Conservation (phyloP, 2,797 vertebrate genomes). For the Dendrocincla fuliginosa region DNA sequence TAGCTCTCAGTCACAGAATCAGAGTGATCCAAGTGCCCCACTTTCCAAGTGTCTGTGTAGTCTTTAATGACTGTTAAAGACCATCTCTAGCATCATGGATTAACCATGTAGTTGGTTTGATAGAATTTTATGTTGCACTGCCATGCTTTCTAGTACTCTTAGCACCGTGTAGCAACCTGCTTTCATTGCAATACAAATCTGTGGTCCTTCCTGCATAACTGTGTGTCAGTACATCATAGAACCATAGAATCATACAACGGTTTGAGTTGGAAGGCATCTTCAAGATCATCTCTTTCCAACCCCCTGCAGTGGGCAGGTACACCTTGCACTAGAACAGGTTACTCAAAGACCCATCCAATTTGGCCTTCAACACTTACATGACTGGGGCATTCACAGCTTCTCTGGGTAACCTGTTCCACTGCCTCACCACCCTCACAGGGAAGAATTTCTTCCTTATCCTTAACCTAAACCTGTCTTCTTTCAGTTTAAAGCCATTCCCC, state of each 20-base stretch:
- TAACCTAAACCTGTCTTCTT: not conserved
- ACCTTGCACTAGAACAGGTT: not conserved
- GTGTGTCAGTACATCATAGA: not conserved
- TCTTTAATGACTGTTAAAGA: not conserved
- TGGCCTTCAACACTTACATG: not conserved
- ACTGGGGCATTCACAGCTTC: not conserved
- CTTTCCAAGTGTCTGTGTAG: not conserved
- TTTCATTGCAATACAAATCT: not conserved
- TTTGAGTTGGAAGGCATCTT: not conserved
- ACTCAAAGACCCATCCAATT: not conserved
- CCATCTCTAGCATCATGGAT: not conserved
- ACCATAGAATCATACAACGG: not conserved
- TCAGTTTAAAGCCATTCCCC: not conserved
- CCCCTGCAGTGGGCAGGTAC: not conserved
- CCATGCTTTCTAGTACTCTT: not conserved
- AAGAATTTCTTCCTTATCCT: not conserved
- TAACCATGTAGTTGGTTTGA: not conserved
- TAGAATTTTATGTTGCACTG: not conserved
- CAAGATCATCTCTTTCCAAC: not conserved
- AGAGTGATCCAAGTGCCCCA: not conserved
- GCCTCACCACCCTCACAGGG: not conserved
- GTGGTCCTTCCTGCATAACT: not conserved
- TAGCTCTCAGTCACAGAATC: not conserved
- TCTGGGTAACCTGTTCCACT: not conserved
- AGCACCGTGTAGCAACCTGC: not conserved